Percentiles rank a stretch among this genome's conserved stretches.
Conservation (phyloP, 2,888 invertebrate genomes). For the Sphecodes monilicornis region DNA sequence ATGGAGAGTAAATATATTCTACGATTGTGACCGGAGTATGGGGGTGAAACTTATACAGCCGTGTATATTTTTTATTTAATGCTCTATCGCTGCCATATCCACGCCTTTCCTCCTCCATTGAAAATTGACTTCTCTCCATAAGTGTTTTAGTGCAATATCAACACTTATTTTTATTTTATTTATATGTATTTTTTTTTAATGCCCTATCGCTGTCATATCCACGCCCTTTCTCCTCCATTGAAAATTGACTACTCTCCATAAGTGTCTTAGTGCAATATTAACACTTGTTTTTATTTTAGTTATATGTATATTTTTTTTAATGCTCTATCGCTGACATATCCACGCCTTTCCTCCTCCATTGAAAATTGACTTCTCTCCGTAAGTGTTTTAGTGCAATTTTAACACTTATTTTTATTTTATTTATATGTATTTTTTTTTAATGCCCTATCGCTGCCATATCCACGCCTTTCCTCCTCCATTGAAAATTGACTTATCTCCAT, state of each 20-base stretch:
- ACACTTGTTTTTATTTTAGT: no score
- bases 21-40: conserved; percentile 49
- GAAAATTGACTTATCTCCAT: conserved; percentile 5
- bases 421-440: conserved; percentile 52
- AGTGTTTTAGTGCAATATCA: no score
- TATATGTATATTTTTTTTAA: no score
- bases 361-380: no score
- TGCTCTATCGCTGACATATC: no score
- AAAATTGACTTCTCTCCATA: no score
- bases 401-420: no score
- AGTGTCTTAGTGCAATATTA: no score
- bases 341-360: no score
- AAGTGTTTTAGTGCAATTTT: no score
- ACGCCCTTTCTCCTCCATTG: conserved; percentile 12
- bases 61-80: conserved; percentile 52
- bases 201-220: conserved; percentile 45
- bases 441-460: conserved; percentile 48
- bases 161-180: no score
- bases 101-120: conserved; percentile 14
- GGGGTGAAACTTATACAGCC: conserved; percentile 60
- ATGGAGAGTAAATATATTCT: conserved; percentile 72
- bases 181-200: conserved; percentile 54
- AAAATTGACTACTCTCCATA: conserved; percentile 9
- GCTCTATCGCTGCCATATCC: conserved; percentile 45
- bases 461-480: conserved; percentile 16